Percentiles rank a stretch among this genome's conserved stretches.
Conservation (phyloP, 2,888 invertebrate genomes). For the Meta bourneti region DNA sequence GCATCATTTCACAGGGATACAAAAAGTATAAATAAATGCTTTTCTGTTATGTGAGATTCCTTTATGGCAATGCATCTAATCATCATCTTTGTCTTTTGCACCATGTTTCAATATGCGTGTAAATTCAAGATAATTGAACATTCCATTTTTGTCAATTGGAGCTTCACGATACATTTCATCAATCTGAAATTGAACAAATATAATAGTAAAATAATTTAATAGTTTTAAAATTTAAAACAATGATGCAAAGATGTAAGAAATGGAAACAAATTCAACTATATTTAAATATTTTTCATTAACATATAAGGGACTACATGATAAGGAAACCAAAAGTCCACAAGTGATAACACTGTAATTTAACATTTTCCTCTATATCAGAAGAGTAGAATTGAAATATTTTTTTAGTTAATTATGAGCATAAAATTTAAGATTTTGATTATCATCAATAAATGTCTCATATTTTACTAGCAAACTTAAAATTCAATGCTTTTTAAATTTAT, state of each 20-base stretch:
- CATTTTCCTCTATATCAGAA: too few relatives aligned
- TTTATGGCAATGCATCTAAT: slow-evolving; percentile 37
- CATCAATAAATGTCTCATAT: too few relatives aligned
- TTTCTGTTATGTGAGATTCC: not conserved
- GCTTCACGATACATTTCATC: slow-evolving; percentile 99
- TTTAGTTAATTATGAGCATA: too few relatives aligned
- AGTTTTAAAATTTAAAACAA: not conserved
- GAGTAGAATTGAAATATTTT: too few relatives aligned
- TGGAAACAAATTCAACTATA: not conserved
- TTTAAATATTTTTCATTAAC: not conserved
- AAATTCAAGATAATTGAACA: slow-evolving; percentile 99
- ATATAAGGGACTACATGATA: too few relatives aligned
- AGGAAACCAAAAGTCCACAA: too few relatives aligned
- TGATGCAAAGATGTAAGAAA: not conserved
- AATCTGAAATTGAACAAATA: slow-evolving; percentile 83
- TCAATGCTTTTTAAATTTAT: too few relatives aligned
- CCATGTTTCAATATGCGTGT: slow-evolving; percentile 99
- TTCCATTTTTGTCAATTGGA: slow-evolving; percentile 90
- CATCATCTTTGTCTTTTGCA: slow-evolving; percentile 97
- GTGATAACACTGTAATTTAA: too few relatives aligned
- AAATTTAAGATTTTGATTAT: too few relatives aligned
- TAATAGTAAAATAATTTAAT: not conserved
- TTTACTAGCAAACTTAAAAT: too few relatives aligned
- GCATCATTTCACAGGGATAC: slow-evolving; percentile 15
- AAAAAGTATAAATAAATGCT: slow-evolving; percentile 71